Percentiles rank a stretch among this genome's conserved stretches.
phyloP scores from a whole-genome alignment of 2,113 vertebrate genomes.

The Monopterus albus region DNA sequence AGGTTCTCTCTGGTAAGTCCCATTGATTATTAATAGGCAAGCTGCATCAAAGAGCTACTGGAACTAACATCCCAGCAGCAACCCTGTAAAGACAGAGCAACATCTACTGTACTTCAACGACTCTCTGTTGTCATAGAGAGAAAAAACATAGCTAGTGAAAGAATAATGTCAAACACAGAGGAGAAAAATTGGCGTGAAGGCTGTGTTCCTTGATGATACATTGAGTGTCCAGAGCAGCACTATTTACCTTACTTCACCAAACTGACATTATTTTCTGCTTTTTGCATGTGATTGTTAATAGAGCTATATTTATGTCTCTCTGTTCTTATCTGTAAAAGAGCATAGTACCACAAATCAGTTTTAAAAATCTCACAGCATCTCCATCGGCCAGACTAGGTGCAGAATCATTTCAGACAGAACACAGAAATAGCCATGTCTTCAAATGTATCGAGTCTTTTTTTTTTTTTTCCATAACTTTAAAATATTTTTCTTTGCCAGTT shows the following conservation, averaged over 20 bases:
- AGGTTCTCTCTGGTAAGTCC: conserved; percentile 61
- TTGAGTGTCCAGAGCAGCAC: too few relatives aligned
- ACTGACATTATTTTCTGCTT: too few relatives aligned
- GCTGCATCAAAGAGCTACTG: conserved; percentile 75
- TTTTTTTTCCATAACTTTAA: conserved; percentile 32
- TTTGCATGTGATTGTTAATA: too few relatives aligned
- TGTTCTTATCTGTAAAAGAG: too few relatives aligned
- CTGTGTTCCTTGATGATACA: too few relatives aligned
- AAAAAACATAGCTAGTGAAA: conserved; percentile 15
- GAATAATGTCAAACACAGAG: too few relatives aligned
- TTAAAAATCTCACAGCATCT: conserved; percentile 35
- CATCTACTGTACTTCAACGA: conserved; percentile 46
- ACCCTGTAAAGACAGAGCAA: conserved; percentile 48
- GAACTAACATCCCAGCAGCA: conserved; percentile 58
- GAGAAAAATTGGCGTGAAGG: neutral
- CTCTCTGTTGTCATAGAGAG: conserved; percentile 27
- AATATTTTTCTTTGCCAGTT: conserved; percentile 19
- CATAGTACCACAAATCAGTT: neutral
- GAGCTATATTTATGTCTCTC: too few relatives aligned
- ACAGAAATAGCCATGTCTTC: conserved; percentile 13
- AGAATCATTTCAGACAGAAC: conserved; percentile 35
- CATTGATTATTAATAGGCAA: conserved; percentile 78
- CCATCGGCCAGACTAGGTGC: neutral
- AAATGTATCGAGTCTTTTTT: neutral
- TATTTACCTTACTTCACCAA: too few relatives aligned